phyloP scores from a whole-genome alignment of 1,140 invertebrate species.

The Whitmania pigra region DNA sequence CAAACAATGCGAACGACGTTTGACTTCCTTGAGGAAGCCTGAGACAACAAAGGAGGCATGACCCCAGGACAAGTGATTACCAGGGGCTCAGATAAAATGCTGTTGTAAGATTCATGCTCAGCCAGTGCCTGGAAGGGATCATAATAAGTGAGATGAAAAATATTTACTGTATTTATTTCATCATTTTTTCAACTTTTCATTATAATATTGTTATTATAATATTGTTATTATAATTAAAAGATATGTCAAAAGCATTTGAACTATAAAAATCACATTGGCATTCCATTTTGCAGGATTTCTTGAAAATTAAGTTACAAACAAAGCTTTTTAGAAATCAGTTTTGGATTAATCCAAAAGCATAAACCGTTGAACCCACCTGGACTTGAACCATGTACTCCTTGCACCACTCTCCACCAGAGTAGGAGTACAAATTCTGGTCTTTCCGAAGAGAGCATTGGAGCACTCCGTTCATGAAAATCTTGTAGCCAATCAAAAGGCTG shows the following conservation, averaged over 20 bases:
- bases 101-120: slow-evolving; percentile 35
- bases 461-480: slow-evolving; percentile 41
- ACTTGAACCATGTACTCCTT: slow-evolving; percentile 42
- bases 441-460: slow-evolving; percentile 34
- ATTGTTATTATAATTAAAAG: too few species aligned
- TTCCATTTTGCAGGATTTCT: background rate
- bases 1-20: slow-evolving; percentile 37
- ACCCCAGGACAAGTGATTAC: slow-evolving; percentile 39
- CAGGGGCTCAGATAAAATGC: slow-evolving; percentile 39
- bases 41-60: slow-evolving; percentile 32
- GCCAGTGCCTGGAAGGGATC: too few species aligned
- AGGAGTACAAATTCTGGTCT: slow-evolving; percentile 38
- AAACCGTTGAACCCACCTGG: slow-evolving; percentile 30
- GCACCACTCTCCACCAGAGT: slow-evolving; percentile 39
- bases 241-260: too few species aligned
- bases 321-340: too few species aligned
- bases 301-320: background rate
- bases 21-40: slow-evolving; percentile 34
- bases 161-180: background rate
- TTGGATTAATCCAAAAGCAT: too few species aligned
- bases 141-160: background rate
- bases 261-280: too few species aligned
- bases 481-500: slow-evolving; percentile 41
- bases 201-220: background rate
- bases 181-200: background rate